Evolutionary conservation across 2,888 invertebrate genomes (phyloP), one percentile per base, ranked within the genome.

Genomic region (Melanostoma mellinum): DNA sequence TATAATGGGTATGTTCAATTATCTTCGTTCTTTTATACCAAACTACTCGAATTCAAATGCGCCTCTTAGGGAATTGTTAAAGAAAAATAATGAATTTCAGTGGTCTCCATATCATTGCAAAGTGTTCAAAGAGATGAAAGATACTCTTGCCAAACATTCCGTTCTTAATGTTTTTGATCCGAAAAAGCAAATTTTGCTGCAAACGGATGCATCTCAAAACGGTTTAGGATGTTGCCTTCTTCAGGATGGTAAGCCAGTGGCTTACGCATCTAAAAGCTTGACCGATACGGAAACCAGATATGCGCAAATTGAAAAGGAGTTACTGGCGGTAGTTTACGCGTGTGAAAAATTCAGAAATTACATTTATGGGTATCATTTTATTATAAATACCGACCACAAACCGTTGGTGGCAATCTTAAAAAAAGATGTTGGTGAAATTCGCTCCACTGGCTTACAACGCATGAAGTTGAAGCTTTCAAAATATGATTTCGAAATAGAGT

Each of bases 261-360:
- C 85, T 3, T 88, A 86, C 81, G 85, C 86, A 50, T 88, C 87
- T 5, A 78, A 86, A 65, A 77, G 78, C 32, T 67, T 87, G 40
- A 87, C 87, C 32, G 84, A 86, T 20, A 86, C 85, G n/a, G 87
- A 88, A 79, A 52, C 20, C 40, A 77, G 68, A 36, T 84, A 80
- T 56, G 80, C 80, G 6, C 46, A 72, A 32, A 85, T 86, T 8
- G 86, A 86, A 76, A 71, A 68, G 20, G 40, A 68, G 9, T 9
- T 68, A 38, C 30, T 68, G 9, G 53, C 42, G 9, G 53, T 68
- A 9, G 6, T 20, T 20, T 20, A 20, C 20, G 20, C 20, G 20
- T 20, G 20, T 20, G 20, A 20, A 20, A 20, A 20, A 20, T 20
- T 20, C 20, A 20, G 1, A 20, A 20, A 20, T 20, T 20, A 20